A percentile compares a stretch with the other conserved stretches of the same genome.
These are phyloP conservation scores for Australoheros facetus DNA, from an alignment of 2,797 vertebrate genomes.

Conservation along the genomic window DNA sequence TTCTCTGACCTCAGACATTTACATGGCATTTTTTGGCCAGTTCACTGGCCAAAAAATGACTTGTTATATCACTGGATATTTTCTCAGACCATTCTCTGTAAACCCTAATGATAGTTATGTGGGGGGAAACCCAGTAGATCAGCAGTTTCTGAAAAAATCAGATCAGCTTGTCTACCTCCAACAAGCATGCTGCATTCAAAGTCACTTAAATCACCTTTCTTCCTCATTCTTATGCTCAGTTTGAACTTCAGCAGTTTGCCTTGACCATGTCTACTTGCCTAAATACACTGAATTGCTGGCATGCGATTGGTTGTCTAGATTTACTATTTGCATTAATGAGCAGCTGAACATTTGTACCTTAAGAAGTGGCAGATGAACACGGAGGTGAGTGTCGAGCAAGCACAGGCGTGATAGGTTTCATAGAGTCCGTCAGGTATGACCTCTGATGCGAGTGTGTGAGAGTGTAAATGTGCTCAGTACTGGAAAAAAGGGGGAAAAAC, in stretches of 20 bases:
- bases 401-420: not conserved
- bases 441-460: slow-evolving; percentile 39
- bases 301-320: not conserved
- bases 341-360: not conserved
- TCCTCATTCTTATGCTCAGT: not conserved
- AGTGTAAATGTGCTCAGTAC: slow-evolving; percentile 40
- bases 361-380: not conserved
- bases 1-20: not conserved
- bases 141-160: not conserved
- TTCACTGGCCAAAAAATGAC: not conserved
- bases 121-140: not conserved
- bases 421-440: slow-evolving; percentile 28
- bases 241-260: not conserved
- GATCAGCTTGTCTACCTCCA: not conserved
- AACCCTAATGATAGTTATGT: not conserved
- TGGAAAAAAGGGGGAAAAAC: slow-evolving; percentile 22
- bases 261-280: not conserved
- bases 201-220: not conserved
- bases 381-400: not conserved
- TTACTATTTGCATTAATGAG: too few species aligned
- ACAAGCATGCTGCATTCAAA: not conserved
- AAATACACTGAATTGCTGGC: not conserved
- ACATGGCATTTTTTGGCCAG: not conserved
- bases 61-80: not conserved
- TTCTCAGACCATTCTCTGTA: not conserved